A percentile compares a stretch with the other conserved stretches of the same genome.
These are phyloP conservation scores for Anthopleura xanthogrammica DNA, from an alignment of 92 coral and sea anemone species.

Conservation along the genomic window DNA sequence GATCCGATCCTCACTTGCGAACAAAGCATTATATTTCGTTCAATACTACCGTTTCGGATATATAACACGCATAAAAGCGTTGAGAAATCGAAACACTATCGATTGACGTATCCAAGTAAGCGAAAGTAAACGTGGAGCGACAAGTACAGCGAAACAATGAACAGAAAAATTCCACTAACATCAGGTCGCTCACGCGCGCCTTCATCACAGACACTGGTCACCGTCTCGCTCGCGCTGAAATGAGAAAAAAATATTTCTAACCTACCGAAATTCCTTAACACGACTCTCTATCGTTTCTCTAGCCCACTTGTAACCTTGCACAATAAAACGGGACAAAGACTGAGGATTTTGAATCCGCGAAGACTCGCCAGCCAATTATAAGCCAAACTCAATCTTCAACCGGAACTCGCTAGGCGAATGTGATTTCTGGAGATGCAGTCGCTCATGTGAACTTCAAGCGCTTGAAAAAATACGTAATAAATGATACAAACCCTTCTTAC, in stretches of 20 bases:
- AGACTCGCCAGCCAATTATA: conserved; percentile 48
- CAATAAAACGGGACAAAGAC: conserved; percentile 27
- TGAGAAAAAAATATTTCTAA: not conserved
- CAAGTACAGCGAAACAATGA: conserved; percentile 39
- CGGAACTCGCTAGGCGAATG: conserved; percentile 61
- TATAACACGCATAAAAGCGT: not conserved
- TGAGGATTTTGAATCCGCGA: conserved; percentile 10
- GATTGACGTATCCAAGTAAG: conserved; percentile 2
- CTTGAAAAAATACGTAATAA: conserved; percentile 3
- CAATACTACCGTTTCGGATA: not conserved
- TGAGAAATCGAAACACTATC: conserved; percentile 27
- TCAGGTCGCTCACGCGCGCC: conserved; percentile 37
- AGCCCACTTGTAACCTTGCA: conserved; percentile 15
- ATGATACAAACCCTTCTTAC: conserved; percentile 10
- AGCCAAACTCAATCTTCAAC: conserved; percentile 36
- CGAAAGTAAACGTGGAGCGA: conserved; percentile 34
- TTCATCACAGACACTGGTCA: conserved; percentile 27
- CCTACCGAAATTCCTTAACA: conserved; percentile 22
- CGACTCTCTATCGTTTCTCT: not conserved
- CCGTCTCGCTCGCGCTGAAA: conserved; percentile 30
- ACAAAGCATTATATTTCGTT: conserved; percentile 12
- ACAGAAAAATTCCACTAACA: conserved; percentile 27
- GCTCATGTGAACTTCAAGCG: conserved; percentile 30
- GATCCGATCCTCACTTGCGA: conserved; percentile 6
- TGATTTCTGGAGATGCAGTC: conserved; percentile 31